Conservation (phyloP, 2,797 vertebrate species). For the Smutsia gigantea region DNA sequence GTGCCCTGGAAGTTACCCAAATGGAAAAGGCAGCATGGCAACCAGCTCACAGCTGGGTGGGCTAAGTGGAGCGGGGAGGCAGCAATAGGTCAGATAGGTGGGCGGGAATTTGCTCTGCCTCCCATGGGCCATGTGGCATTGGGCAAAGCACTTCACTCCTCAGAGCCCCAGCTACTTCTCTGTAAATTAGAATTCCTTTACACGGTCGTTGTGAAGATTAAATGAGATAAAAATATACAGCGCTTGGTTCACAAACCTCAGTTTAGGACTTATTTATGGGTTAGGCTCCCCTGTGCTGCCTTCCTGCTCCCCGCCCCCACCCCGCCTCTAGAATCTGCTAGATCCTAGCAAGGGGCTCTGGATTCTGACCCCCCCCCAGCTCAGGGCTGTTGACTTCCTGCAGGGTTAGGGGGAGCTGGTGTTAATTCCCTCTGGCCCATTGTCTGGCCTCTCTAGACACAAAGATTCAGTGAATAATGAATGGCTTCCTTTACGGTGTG, state of each 20-base stretch:
- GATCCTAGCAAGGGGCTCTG: neutral
- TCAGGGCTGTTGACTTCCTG: neutral
- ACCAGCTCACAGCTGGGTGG: neutral
- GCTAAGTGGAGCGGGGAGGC: neutral
- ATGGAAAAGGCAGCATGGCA: neutral
- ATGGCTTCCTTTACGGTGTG: neutral
- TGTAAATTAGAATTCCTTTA: neutral
- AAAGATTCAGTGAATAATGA: slow-evolving; percentile 71
- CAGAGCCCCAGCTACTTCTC: neutral
- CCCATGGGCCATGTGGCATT: neutral
- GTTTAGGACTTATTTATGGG: neutral
- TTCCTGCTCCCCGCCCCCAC: neutral
- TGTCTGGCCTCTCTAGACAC: slow-evolving; percentile 57
- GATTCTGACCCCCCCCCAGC: neutral
- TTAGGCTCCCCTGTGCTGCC: neutral
- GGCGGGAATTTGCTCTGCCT: neutral
- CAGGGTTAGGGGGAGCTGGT: neutral
- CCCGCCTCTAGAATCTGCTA: neutral
- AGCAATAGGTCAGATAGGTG: neutral
- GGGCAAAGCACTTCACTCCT: neutral
- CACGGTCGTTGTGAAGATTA: neutral
- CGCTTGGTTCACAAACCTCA: neutral
- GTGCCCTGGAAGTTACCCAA: neutral
- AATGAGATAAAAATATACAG: slow-evolving; percentile 37
- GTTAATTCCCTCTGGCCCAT: slow-evolving; percentile 51